phyloP scores from a whole-genome alignment of 1,140 invertebrate species.

The Trachelipus rathkii region DNA sequence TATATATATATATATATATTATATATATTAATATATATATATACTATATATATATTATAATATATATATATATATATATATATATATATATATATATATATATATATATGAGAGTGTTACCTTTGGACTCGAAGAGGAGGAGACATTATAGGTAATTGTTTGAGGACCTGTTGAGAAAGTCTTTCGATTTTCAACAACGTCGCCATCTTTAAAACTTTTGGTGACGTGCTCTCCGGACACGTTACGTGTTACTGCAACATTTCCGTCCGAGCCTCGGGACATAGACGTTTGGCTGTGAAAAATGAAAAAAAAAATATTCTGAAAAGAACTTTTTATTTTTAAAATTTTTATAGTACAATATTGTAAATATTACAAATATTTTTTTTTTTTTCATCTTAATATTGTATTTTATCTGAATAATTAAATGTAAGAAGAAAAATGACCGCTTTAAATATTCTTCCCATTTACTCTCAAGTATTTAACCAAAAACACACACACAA shows the following conservation, averaged over 20 bases:
- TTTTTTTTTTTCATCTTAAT: too few species aligned
- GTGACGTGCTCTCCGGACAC: not conserved
- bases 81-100: not conserved
- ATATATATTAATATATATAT: not conserved
- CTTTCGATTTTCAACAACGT: not conserved
- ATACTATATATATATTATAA: not conserved
- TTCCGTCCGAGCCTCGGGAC: not conserved
- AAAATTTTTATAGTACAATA: too few species aligned
- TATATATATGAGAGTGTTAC: not conserved
- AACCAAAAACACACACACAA: too few species aligned
- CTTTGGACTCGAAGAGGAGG: not conserved
- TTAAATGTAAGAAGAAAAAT: too few species aligned
- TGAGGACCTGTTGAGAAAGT: not conserved
- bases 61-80: conserved; percentile 15
- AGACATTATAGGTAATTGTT: not conserved
- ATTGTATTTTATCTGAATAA: too few species aligned
- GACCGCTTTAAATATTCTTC: too few species aligned
- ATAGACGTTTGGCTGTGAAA: not conserved
- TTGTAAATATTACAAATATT: too few species aligned
- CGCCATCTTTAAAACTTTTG: not conserved
- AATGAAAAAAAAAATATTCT: too few species aligned
- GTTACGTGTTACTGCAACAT: not conserved
- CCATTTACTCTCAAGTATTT: too few species aligned
- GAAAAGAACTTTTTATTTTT: too few species aligned
- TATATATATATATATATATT: not conserved